Percentiles rank a stretch among this genome's conserved stretches.
These are phyloP conservation scores for Chiridota heheva DNA, from an alignment of 35 echinoderm and acorn worm species.

Conservation along the genomic window DNA sequence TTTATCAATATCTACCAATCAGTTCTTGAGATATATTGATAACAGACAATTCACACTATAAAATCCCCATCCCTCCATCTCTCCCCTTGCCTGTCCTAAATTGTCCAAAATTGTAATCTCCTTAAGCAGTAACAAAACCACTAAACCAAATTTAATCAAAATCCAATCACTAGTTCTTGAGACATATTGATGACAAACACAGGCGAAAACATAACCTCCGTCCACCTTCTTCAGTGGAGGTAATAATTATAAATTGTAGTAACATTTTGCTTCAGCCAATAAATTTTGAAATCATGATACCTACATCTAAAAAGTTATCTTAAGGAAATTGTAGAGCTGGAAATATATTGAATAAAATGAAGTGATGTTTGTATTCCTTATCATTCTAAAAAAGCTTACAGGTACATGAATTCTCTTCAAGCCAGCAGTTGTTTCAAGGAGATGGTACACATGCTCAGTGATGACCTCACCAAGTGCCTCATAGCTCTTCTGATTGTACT, in stretches of 20 bases:
- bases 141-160: too few relatives aligned
- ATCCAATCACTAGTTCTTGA: too few relatives aligned
- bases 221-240: not conserved
- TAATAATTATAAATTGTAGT: not conserved
- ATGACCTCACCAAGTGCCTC: slow-evolving; percentile 91
- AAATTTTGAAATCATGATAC: not conserved
- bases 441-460: slow-evolving; percentile 78
- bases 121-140: too few relatives aligned
- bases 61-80: too few relatives aligned
- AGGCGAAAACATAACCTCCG: not conserved
- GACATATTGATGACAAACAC: too few relatives aligned
- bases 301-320: not conserved
- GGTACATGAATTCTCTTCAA: slow-evolving; percentile 71
- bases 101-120: too few relatives aligned
- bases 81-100: too few relatives aligned
- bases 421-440: slow-evolving; percentile 60
- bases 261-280: not conserved
- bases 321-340: not conserved
- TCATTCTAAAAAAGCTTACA: slow-evolving; percentile 39
- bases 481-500: slow-evolving; percentile 83
- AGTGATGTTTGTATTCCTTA: not conserved
- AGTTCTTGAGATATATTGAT: too few relatives aligned
- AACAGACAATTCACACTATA: too few relatives aligned
- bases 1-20: too few relatives aligned
- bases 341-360: not conserved